These are phyloP conservation scores for Eupithecia pulchellata DNA, from an alignment of 2,888 invertebrate species.

Conservation along the genomic window DNA sequence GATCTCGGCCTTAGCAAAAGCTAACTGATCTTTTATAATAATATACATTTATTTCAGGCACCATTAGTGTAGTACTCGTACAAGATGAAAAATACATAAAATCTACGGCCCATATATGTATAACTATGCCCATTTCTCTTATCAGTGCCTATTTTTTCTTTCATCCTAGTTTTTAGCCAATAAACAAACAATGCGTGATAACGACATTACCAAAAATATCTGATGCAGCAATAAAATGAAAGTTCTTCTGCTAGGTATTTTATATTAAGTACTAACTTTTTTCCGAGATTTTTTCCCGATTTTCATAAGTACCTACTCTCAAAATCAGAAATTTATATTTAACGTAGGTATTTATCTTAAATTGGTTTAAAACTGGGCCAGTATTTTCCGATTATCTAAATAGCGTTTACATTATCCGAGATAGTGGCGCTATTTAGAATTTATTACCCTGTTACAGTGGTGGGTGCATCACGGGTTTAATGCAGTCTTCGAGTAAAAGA, in stretches of 20 bases:
- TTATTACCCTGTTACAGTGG: constrained; percentile 74
- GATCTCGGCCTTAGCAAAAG: no score
- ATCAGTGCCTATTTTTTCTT: no score
- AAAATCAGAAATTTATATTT: neutral
- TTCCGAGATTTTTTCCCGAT: neutral
- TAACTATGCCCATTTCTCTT: no score
- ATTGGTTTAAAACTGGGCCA: neutral
- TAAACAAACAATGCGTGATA: no score
- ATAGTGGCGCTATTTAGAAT: constrained; percentile 75
- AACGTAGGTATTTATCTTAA: neutral
- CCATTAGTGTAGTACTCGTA: no score
- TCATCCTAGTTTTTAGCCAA: no score
- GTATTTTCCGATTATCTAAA: constrained; percentile 74
- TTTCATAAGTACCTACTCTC: no score
- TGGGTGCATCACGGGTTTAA: constrained; percentile 67
- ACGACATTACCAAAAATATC: neutral
- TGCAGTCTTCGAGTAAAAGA: constrained; percentile 52
- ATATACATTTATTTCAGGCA: no score
- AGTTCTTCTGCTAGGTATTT: neutral
- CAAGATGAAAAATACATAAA: no score
- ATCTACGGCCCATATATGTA: no score
- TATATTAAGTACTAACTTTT: neutral
- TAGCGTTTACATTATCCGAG: constrained; percentile 72
- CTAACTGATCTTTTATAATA: no score
- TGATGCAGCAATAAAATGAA: neutral